These are phyloP conservation scores for Netelia melanura DNA, from an alignment of 2,888 invertebrate genomes.

Conservation along the genomic window DNA sequence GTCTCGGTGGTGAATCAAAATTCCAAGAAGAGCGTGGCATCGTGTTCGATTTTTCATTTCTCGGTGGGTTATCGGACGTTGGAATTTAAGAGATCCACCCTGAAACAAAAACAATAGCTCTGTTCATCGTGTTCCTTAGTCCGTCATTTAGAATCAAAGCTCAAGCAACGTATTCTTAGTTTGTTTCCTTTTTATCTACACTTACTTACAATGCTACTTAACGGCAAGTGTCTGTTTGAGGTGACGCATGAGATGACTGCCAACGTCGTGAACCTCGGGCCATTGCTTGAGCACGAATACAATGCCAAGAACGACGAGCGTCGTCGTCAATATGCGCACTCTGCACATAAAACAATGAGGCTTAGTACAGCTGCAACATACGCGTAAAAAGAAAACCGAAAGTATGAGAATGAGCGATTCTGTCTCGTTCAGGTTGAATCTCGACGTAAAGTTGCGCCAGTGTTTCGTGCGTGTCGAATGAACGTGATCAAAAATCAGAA, in stretches of 20 bases:
- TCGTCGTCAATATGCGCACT: slow-evolving; percentile 94
- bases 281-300: slow-evolving; percentile 95
- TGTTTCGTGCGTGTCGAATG: slow-evolving; percentile 52
- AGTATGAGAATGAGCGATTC: slow-evolving; percentile 77
- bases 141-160: no score
- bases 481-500: slow-evolving; percentile 62
- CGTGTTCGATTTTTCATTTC: slow-evolving; percentile 40
- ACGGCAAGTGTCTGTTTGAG: slow-evolving; percentile 92
- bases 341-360: slow-evolving; percentile 87
- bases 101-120: slow-evolving; percentile 32
- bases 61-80: slow-evolving; percentile 46
- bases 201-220: slow-evolving; percentile 86
- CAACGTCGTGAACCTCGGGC: slow-evolving; percentile 94
- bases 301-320: slow-evolving; percentile 92
- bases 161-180: slow-evolving; percentile 29
- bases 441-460: slow-evolving; percentile 52
- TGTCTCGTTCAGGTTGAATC: slow-evolving; percentile 71
- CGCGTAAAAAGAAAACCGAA: slow-evolving; percentile 79
- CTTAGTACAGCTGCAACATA: slow-evolving; percentile 85
- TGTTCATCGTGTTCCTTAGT: neutral
- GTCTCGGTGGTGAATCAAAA: slow-evolving; percentile 25
- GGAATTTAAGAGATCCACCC: slow-evolving; percentile 70
- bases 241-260: slow-evolving; percentile 91
- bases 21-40: slow-evolving; percentile 43
- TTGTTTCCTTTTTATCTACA: slow-evolving; percentile 44